A percentile compares a stretch with the other conserved stretches of the same genome.
Evolutionary conservation across 2,113 vertebrate species (phyloP).

Genomic region (Motacilla tschutschensis): DNA sequence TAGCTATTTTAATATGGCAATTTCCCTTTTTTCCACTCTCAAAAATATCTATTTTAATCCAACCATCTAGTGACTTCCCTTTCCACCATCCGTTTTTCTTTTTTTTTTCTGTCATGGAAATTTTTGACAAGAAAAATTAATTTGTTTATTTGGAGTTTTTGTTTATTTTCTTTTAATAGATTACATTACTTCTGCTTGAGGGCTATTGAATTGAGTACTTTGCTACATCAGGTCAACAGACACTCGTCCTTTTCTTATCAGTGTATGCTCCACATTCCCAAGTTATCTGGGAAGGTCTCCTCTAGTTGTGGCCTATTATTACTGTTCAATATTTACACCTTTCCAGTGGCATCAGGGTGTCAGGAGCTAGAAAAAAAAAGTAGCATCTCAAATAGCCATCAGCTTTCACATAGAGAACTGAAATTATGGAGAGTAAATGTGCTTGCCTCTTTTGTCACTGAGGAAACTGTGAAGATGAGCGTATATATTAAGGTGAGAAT

Average conservation of each 20-base stretch:
- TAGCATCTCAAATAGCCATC: neutral
- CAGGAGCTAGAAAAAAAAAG: neutral
- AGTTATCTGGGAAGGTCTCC: neutral
- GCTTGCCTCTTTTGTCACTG: neutral
- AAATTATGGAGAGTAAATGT: neutral
- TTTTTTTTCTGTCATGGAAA: neutral
- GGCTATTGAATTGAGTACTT: neutral
- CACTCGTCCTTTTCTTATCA: neutral
- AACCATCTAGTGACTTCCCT: neutral
- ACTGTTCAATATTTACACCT: neutral
- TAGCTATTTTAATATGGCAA: neutral
- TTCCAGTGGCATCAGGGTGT: neutral
- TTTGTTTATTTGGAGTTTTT: neutral
- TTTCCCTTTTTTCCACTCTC: neutral
- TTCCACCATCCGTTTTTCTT: neutral
- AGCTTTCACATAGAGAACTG: rapidly evolving
- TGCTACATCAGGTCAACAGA: neutral
- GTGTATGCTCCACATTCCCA: neutral
- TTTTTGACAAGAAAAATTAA: neutral
- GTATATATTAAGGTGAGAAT: neutral
- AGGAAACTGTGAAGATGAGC: neutral
- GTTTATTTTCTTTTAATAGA: neutral
- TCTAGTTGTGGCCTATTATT: neutral
- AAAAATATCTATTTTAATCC: neutral
- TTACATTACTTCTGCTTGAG: neutral